Percentiles rank a stretch among this genome's conserved stretches.
Evolutionary conservation across 2,888 invertebrate species (phyloP).

Genomic region (Hydraecia micacea): DNA sequence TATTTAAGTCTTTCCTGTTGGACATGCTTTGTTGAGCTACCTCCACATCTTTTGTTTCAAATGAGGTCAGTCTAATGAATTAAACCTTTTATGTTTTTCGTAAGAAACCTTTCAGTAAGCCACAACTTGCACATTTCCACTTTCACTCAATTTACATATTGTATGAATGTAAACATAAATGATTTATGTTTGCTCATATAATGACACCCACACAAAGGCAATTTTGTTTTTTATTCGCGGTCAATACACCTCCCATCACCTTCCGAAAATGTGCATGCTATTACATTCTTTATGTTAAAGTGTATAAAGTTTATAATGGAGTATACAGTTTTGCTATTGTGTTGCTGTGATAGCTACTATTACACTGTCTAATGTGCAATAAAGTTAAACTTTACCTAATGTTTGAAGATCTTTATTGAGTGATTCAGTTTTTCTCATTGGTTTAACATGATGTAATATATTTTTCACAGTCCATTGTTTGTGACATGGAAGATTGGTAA

Average conservation of each 20-base stretch:
- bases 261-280: constrained; percentile 60
- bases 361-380: constrained; percentile 40
- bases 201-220: constrained; percentile 52
- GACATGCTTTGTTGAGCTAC: constrained; percentile 70
- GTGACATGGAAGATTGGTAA: constrained; percentile 99
- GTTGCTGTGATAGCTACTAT: constrained; percentile 38
- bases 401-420: constrained; percentile 5
- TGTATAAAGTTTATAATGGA: constrained; percentile 57
- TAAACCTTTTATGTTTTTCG: constrained; percentile 52
- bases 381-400: constrained; percentile 33
- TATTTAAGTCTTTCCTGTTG: constrained; percentile 48
- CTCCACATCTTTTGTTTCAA: constrained; percentile 75
- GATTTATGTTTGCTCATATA: constrained; percentile 37
- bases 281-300: constrained; percentile 53
- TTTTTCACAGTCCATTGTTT: constrained; percentile 96
- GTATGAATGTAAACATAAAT: constrained; percentile 39
- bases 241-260: constrained; percentile 64
- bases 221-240: constrained; percentile 56
- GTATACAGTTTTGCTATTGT: constrained; percentile 50
- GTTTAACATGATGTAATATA: constrained; percentile 14
- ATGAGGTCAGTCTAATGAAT: constrained; percentile 72
- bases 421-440: constrained; percentile 13
- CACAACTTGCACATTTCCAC: constrained; percentile 42
- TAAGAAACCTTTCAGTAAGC: constrained; percentile 38
- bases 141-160: constrained; percentile 66